Base-by-base conservation (phyloP, 2,113 vertebrate species). In the Anser cygnoides region DNA sequence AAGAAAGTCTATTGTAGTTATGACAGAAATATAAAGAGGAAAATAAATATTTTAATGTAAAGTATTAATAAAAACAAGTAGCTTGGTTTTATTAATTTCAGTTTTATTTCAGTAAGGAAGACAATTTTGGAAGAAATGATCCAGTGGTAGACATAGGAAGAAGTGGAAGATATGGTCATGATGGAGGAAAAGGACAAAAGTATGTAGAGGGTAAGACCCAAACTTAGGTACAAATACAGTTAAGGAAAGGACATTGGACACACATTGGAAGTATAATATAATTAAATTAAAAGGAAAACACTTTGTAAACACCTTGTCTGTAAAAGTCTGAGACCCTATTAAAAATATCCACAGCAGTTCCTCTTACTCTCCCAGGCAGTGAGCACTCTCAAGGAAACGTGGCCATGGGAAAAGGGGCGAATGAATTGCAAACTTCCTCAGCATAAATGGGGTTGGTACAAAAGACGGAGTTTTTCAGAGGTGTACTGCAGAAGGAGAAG, bases 1-100 rank as follows among this genome's bases (percentile, higher is more conserved):
- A 6, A 37, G 57, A 59, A 90, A 39, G 5, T 9, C 33, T 61
- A 9, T 61, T 22, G 26, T 4, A 10, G 13, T 23, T 43, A 11
- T 57, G 65, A 63, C 22, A 57, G 57, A 55, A 84, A 10, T 6
- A 67, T 21, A 11, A 10, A 66, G 28, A 90, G 13, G 15, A 89
- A 89, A 78, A 74, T 1, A 5, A 54, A 7, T 16, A 1, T 11
- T 17, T 80, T 67, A 35, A 25, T 39, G 3, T 39, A 31, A 70
- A 44, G 55, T 46, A 59, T 0, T 72, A 14, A 18, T 26, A 18
- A 62, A 62, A 67, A 0, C 2, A 31, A 59, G 67, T 2, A 29
- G 2, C 3, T 75, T 49, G 3, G 6, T 5, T 52, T 84, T 44
- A 43, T 4, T 19, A 35, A 65, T 54, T 91, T 83, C 9, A 65